Base-by-base conservation (phyloP, 2,888 invertebrate species). In the Nomada hirtipes region DNA sequence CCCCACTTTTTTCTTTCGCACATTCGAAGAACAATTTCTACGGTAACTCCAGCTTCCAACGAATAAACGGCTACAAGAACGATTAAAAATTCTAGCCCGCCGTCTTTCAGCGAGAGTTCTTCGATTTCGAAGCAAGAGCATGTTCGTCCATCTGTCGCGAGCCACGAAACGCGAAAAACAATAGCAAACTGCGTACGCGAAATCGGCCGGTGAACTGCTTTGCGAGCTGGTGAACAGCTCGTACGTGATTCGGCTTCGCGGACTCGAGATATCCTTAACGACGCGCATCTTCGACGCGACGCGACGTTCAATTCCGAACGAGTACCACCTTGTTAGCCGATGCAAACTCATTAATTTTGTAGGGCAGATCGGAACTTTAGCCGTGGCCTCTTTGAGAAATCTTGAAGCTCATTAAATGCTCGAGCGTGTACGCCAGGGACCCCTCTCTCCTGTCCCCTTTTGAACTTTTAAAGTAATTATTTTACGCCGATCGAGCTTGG, bases 321-420 rank as follows among this genome's bases (percentile, higher is more conserved):
- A 83, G 85, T 75, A 83, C 76, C 71, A 68, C 60, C 86, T 86
- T 72, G 83, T 86, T 86, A 86, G 80, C 67, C 61, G 84, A 75
- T 76, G 80, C 71, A 71, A 81, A 85, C 83, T 86, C 83, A 77
- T 85, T 86, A 86, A 83, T 83, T 83, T 82, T 63, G 71, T 70
- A 70, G 80, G 75, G 64, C 83, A 67, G 78, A 78, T 79, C 72
- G 73, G 67, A 82, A 83, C 73, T 80, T 76, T 74, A 81, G 50
- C 73, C 74, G 57, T 73, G 65, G 76, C 79, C 82, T 60, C 84
- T 84, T 80, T 79, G 79, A 74, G 79, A 72, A 77, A 76, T 86
- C 80, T 72, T 63, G 60, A 73, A 68, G 83, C 86, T 85, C 83
- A 85, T 85, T 86, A 86, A 83, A 85, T 85, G 84, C 85, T 82